These are phyloP conservation scores for Ophion ellenae DNA, from an alignment of 2,888 invertebrate genomes.

Conservation along the genomic window DNA sequence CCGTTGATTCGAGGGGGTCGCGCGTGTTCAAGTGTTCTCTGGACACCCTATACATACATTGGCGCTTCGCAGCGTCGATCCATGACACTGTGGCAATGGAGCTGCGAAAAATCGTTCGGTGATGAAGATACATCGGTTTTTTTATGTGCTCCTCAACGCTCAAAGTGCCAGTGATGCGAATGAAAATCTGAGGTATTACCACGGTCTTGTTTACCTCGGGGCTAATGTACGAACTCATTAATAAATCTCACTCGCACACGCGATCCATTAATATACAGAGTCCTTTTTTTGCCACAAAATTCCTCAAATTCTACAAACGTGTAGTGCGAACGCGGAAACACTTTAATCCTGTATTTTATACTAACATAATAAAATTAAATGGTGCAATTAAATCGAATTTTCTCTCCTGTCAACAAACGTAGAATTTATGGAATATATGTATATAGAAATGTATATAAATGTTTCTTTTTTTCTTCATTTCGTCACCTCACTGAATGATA, in stretches of 20 bases:
- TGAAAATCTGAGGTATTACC: slow-evolving; percentile 26
- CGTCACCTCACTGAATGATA: slow-evolving; percentile 26
- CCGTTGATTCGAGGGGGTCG: no score
- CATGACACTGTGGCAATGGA: slow-evolving; percentile 9
- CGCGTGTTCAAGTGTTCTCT: no score
- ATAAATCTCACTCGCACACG: slow-evolving; percentile 26
- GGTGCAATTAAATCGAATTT: slow-evolving; percentile 18
- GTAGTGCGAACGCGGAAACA: slow-evolving; percentile 2
- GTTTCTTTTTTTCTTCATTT: slow-evolving; percentile 5
- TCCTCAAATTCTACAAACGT: slow-evolving; percentile 4
- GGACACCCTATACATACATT: not conserved
- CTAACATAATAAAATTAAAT: slow-evolving; percentile 24
- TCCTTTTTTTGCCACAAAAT: slow-evolving; percentile 3
- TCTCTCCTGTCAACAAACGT: not conserved
- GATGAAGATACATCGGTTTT: slow-evolving; percentile 37
- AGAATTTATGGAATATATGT: slow-evolving; percentile 23
- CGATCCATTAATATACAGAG: slow-evolving; percentile 18
- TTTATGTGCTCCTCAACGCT: slow-evolving; percentile 6
- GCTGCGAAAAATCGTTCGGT: slow-evolving; percentile 1
- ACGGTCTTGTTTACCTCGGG: slow-evolving; percentile 24
- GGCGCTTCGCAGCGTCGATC: not conserved
- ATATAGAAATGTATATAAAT: not conserved
- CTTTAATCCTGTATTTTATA: not conserved
- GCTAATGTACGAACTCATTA: slow-evolving; percentile 27
- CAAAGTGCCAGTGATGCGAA: slow-evolving; percentile 12